Base-by-base conservation (phyloP, 1,140 invertebrate genomes). In the Lasioglossum albipes region DNA sequence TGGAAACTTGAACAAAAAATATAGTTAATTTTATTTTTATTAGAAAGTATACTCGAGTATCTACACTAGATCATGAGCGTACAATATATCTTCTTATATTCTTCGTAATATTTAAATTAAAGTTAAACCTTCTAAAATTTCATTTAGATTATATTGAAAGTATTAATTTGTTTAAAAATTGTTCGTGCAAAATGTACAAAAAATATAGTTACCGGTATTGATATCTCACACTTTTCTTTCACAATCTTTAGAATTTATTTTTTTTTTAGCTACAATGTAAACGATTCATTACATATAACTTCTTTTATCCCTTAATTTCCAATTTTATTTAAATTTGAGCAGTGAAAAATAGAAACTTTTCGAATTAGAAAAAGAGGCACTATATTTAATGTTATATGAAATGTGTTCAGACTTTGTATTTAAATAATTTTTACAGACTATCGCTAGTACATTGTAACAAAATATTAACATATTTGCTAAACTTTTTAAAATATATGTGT, bases 311-410 rank as follows among this genome's bases (percentile, higher is more conserved):
- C 7, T 66, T 41, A 18, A 59, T 20, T 59, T 66, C n/a, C 9
- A 42, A 20, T 18, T 27, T 42, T 16, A n/a, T 42, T 10, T 2
- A 66, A 42, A 9, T 42, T 42, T 42, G n/a, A 42, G 27, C 0
- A 41, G 36, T 66, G 41, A 66, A 42, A 66, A 66, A 66, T 65
- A 42, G 7, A n/a, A 66, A 66, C 9, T 4, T 18, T 20, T 10
- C 12, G 36, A 66, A 66, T 66, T 66, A n/a, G 64, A 45, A 66
- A 41, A 66, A n/a, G 65, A 66, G 65, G 65, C 65, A 66, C 65
- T 66, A 66, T 66, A 66, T 66, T 66, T 66, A 45, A 45, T 45
- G 6, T 41, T 66, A 22, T 45, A 12, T 12, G 41, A n/a, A 66
- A 65, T 20, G 18, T 22, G 18, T 66, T 42, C 36, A 42, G 65